Evolutionary conservation across 2,113 vertebrate genomes (phyloP), one percentile per base, ranked within the genome.

Genomic region (Spilogale gracilis): DNA sequence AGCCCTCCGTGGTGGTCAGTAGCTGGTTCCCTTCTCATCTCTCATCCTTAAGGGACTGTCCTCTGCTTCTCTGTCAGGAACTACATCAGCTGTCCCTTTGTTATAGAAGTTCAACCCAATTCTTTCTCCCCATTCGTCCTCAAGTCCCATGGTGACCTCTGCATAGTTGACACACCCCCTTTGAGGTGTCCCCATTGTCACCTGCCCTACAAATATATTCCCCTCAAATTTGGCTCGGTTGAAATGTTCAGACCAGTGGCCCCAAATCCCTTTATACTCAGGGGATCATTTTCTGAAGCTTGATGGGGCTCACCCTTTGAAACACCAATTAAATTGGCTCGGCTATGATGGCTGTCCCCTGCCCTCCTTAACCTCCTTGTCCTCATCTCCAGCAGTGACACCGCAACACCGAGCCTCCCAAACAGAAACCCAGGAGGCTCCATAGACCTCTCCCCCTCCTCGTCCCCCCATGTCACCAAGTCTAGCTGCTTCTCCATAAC

Each of bases 381-480:
- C 67, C 50, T 76, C 52, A 4, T 50, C 23, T 65, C 83, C n/a
- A 60, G 0, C 56, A 82, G 3, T 1, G 43, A 20, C 10, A 65
- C 54, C 23, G 16, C 0, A 0, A 12, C 25, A 52, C 14, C 30
- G 82, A 9, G 17, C 13, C 56, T 58, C n/a, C 79, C 71, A 50
- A 79, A 80, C 16, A n/a, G 60, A 89, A 87, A 78, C 76, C 69
- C 17, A 58, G 5, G 52, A 54, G 56, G 5, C 21, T 4, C 21
- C 0, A 0, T 4, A 73, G 54, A 21, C 6, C 13, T 38, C 20
- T 74, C n/a, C 38, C 58, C 45, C 63, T 83, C 45, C 27, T 82
- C 2, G 1, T 67, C 67, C 8, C 30, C 25, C 30, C 48, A 11
- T 0, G 11, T 16, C 6, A 0, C 14, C 48, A 50, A 76, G 69